A percentile compares a stretch with the other conserved stretches of the same genome.
Conservation (phyloP, 2,888 invertebrate species). For the Physocephala rufipes region DNA sequence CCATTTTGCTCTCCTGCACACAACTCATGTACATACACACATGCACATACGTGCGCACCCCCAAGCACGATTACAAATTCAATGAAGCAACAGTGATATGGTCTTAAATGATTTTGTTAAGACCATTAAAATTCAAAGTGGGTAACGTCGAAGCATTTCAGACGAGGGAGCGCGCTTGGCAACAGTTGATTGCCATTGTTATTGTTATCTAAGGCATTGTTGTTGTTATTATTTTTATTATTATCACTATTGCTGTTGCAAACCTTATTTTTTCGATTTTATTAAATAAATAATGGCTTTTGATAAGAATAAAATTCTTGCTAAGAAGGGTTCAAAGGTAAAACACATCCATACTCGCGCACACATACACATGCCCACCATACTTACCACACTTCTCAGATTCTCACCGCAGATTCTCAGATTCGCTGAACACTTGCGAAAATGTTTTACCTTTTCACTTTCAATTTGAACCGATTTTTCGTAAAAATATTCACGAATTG, state of each 20-base stretch:
- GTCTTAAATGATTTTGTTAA: neutral
- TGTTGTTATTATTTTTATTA: neutral
- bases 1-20: neutral
- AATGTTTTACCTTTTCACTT: too few relatives aligned
- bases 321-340: too few relatives aligned
- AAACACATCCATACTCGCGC: too few relatives aligned
- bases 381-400: too few relatives aligned
- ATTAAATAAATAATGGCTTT: neutral
- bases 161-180: slow-evolving; percentile 7
- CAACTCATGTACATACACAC: slow-evolving; percentile 4
- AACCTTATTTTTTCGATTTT: neutral
- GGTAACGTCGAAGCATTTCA: slow-evolving; percentile 6
- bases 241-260: neutral
- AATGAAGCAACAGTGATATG: neutral
- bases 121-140: neutral
- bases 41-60: neutral
- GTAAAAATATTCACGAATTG: too few relatives aligned
- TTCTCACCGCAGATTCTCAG: too few relatives aligned
- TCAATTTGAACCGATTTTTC: too few relatives aligned
- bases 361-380: too few relatives aligned
- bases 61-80: neutral
- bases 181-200: too few relatives aligned
- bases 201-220: too few relatives aligned
- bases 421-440: too few relatives aligned
- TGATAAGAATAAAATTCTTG: too few relatives aligned